Percentiles rank a stretch among this genome's conserved stretches.
These are phyloP conservation scores for Symphodus melops DNA, from an alignment of 2,113 vertebrate species.

Conservation along the genomic window DNA sequence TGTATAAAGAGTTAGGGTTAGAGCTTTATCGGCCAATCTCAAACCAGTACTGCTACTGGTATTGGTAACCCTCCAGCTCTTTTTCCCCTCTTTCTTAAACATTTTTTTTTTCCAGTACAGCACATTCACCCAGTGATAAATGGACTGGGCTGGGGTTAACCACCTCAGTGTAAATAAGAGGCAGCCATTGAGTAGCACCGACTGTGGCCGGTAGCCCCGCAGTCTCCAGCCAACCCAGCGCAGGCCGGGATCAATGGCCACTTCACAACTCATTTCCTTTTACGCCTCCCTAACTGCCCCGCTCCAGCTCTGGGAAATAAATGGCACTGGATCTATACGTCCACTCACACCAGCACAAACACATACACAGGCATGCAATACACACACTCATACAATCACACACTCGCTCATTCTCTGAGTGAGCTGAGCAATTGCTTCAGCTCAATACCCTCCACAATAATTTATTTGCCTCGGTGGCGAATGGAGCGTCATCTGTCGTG, in stretches of 20 bases:
- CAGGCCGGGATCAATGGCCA: conserved; percentile 83
- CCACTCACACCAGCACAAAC: conserved; percentile 61
- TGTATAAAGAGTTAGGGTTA: too few relatives aligned
- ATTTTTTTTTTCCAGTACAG: conserved; percentile 14
- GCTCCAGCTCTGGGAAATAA: conserved; percentile 81
- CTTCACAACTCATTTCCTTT: conserved; percentile 87
- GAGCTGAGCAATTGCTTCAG: conserved; percentile 61
- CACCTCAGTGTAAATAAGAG: conserved; percentile 74
- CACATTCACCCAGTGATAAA: conserved; percentile 63
- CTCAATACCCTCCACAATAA: conserved; percentile 74
- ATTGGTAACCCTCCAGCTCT: neutral
- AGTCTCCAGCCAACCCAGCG: conserved; percentile 57
- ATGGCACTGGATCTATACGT: conserved; percentile 82
- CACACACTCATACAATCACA: conserved; percentile 30
- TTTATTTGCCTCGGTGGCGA: conserved; percentile 70
- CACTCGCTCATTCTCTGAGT: conserved; percentile 33
- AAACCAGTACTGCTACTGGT: neutral
- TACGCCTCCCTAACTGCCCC: conserved; percentile 82
- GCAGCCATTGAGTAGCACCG: conserved; percentile 60
- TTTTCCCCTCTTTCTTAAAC: neutral
- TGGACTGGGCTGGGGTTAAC: conserved; percentile 63
- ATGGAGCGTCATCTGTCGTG: conserved; percentile 61
- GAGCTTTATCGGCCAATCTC: too few relatives aligned
- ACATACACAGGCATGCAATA: conserved; percentile 33
- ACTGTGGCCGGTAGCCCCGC: conserved; percentile 57